Percentiles rank a stretch among this genome's conserved stretches.
phyloP scores from a whole-genome alignment of 2,797 vertebrate species.

The Aeoliscus strigatus region DNA sequence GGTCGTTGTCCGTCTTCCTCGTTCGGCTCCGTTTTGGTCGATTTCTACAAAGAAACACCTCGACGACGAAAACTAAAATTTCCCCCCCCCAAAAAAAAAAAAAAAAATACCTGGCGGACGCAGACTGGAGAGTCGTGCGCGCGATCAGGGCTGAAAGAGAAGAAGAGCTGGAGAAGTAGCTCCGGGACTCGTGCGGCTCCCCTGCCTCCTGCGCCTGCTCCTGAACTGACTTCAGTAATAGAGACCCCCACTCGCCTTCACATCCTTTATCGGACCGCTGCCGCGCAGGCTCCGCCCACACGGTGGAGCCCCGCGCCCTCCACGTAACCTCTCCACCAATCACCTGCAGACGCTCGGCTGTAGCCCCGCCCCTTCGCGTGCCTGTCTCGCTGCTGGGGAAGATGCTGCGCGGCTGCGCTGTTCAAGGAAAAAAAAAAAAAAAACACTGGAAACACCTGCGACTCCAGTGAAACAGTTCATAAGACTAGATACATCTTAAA shows the following conservation, averaged over 20 bases:
- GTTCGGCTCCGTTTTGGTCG: constrained; percentile 50
- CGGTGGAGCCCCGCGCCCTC: constrained; percentile 29
- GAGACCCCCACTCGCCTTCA: constrained; percentile 58
- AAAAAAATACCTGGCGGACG: neutral
- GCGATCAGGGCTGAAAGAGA: neutral
- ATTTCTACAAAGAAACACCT: neutral
- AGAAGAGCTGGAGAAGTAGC: constrained; percentile 18
- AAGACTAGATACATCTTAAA: too few species aligned
- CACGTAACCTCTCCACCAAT: constrained; percentile 38
- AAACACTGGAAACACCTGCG: too few species aligned
- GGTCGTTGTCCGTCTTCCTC: constrained; percentile 57
- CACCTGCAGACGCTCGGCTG: constrained; percentile 4
- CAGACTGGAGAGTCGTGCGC: constrained; percentile 9
- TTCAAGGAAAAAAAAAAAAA: constrained; percentile 1
- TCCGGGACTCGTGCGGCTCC: constrained; percentile 44
- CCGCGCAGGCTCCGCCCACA: constrained; percentile 48
- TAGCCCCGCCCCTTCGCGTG: constrained; percentile 39
- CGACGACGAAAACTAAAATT: too few species aligned
- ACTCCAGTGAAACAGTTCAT: too few species aligned
- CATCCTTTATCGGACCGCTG: constrained; percentile 64
- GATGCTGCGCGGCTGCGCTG: constrained; percentile 13
- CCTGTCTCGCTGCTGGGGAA: constrained; percentile 1
- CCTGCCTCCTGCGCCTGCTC: constrained; percentile 34
- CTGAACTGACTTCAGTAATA: constrained; percentile 59
- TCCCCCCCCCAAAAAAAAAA: constrained; percentile 4